These are phyloP conservation scores for Takifugu rubripes DNA, from an alignment of 2,797 vertebrate genomes.

Conservation along the genomic window DNA sequence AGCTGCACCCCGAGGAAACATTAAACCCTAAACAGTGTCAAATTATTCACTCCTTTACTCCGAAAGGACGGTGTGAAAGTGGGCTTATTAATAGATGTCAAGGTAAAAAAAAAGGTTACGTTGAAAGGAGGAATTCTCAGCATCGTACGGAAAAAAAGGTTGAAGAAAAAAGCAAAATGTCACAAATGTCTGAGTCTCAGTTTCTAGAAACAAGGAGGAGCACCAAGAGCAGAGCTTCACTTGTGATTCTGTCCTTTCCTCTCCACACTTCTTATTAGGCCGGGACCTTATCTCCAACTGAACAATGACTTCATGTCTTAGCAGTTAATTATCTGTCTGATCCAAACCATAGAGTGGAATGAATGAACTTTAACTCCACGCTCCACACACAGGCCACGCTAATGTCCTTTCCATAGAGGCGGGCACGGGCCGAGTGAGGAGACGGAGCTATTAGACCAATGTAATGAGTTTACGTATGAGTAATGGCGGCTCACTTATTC, in stretches of 20 bases:
- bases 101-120: background rate
- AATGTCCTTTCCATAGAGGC: conserved; percentile 63
- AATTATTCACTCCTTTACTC: background rate
- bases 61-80: background rate
- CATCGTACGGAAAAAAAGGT: background rate
- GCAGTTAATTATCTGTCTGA: conserved; percentile 78
- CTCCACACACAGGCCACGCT: conserved; percentile 57
- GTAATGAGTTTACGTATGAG: conserved; percentile 77
- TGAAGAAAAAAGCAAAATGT: no score
- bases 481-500: conserved; percentile 64
- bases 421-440: conserved; percentile 60
- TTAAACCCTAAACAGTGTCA: no score
- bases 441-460: conserved; percentile 67
- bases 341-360: conserved; percentile 69
- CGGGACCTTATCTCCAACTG: conserved; percentile 63
- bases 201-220: no score
- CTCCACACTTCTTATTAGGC: conserved; percentile 53
- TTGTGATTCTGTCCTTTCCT: conserved; percentile 31
- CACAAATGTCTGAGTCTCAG: no score
- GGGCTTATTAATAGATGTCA: background rate
- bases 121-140: background rate
- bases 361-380: conserved; percentile 56
- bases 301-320: conserved; percentile 72
- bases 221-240: conserved; percentile 12
- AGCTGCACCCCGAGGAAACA: no score